Evolutionary conservation across 2,888 invertebrate genomes (phyloP).

Genomic region (Rhagonycha fulva): DNA sequence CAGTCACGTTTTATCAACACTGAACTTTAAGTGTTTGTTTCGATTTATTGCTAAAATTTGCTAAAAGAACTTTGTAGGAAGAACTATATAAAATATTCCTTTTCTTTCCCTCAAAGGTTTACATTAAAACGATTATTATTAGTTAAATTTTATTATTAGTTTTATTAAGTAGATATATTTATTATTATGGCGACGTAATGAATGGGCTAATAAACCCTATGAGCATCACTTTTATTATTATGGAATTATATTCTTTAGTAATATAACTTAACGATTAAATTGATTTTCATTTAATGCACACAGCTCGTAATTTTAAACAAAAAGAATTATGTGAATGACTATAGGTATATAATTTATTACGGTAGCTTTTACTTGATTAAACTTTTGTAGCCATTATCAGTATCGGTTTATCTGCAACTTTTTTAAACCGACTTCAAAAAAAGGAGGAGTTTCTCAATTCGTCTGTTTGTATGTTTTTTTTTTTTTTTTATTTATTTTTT

Average conservation of each 20-base stretch:
- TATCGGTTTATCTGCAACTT: not conserved
- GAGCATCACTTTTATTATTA: not conserved
- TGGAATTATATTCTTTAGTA: too few relatives aligned
- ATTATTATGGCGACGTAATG: not conserved
- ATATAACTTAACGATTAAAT: not conserved
- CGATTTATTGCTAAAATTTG: slow-evolving; percentile 12
- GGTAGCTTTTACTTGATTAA: not conserved
- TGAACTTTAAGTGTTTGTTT: slow-evolving; percentile 10
- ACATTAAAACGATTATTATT: not conserved
- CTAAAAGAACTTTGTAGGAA: not conserved
- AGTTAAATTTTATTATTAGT: not conserved
- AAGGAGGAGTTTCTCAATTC: too few relatives aligned
- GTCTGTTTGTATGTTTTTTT: too few relatives aligned
- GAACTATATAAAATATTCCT: slow-evolving; percentile 2
- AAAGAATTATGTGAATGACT: not conserved
- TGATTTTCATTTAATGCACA: not conserved
- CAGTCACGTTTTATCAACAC: slow-evolving; percentile 14
- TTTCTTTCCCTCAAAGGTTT: not conserved
- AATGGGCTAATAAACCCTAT: not conserved
- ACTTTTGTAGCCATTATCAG: not conserved
- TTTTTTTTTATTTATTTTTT: too few relatives aligned
- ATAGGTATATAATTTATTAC: not conserved
- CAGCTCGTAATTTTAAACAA: not conserved
- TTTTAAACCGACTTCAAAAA: too few relatives aligned
- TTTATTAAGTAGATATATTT: not conserved